These are phyloP conservation scores for Ptychobarbus kaznakovi DNA, from an alignment of 2,797 vertebrate species.

Conservation along the genomic window DNA sequence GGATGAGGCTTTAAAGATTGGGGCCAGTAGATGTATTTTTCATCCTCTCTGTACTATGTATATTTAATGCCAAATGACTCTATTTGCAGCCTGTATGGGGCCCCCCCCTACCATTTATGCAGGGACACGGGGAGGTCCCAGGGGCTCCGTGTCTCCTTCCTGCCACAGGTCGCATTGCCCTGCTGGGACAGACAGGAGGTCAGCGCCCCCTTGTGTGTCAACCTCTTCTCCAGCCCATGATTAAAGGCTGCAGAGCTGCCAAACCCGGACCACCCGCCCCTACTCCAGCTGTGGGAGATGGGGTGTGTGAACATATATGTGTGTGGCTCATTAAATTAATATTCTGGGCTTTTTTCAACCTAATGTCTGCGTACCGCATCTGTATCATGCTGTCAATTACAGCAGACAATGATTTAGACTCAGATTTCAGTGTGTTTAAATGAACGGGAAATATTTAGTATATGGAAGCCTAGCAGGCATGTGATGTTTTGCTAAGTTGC, in stretches of 20 bases:
- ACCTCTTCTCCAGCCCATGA: conserved; percentile 54
- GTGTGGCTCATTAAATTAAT: conserved; percentile 44
- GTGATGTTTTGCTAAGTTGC: not conserved
- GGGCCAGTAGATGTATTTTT: conserved; percentile 69
- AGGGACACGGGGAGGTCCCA: conserved; percentile 38
- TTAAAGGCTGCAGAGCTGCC: conserved; percentile 50
- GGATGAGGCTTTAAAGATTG: conserved; percentile 70
- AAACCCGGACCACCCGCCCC: conserved; percentile 45
- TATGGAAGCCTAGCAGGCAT: not conserved
- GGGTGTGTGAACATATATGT: not conserved
- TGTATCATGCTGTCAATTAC: not conserved
- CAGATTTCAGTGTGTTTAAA: not conserved
- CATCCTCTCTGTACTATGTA: conserved; percentile 64
- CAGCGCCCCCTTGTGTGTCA: conserved; percentile 56
- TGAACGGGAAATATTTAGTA: not conserved
- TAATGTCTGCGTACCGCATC: conserved; percentile 4
- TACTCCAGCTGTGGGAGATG: conserved; percentile 39
- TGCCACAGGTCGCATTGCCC: conserved; percentile 62
- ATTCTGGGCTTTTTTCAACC: conserved; percentile 26
- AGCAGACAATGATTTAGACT: not conserved
- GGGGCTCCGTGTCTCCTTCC: conserved; percentile 58
- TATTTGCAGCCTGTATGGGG: conserved; percentile 45
- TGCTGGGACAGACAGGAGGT: conserved; percentile 61
- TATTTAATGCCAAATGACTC: conserved; percentile 64
- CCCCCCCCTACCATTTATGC: conserved; percentile 51